phyloP scores from a whole-genome alignment of 2,888 invertebrate genomes.

The Acleris emargana region DNA sequence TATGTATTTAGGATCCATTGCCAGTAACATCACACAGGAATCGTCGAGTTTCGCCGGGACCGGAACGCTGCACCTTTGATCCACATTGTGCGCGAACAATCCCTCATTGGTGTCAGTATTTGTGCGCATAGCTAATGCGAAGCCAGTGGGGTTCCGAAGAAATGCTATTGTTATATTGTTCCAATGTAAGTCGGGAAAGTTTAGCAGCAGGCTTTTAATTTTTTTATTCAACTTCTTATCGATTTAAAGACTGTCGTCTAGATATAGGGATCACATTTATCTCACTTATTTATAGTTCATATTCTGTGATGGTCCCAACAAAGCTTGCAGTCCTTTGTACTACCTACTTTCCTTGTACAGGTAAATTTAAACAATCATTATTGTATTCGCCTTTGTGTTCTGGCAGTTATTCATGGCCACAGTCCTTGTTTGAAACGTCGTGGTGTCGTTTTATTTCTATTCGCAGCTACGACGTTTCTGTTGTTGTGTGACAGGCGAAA shows the following conservation, averaged over 20 bases:
- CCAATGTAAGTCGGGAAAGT: slow-evolving; percentile 1
- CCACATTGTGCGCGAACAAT: slow-evolving; percentile 20
- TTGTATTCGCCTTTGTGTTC: slow-evolving; percentile 2
- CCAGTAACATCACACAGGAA: not conserved
- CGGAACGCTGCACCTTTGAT: slow-evolving; percentile 18
- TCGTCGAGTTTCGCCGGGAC: not conserved
- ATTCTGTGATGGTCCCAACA: not conserved
- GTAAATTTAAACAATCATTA: slow-evolving; percentile 2
- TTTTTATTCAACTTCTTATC: not conserved
- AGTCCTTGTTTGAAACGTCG: slow-evolving; percentile 3
- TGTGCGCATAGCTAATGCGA: slow-evolving; percentile 22
- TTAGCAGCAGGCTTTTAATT: not conserved
- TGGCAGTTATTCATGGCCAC: not conserved
- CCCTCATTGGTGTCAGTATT: slow-evolving; percentile 8
- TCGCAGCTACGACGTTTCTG: not conserved
- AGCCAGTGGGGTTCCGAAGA: slow-evolving; percentile 1
- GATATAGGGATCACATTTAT: not conserved
- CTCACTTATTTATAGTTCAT: not conserved
- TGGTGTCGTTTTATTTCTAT: slow-evolving; percentile 2
- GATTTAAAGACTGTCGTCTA: not conserved
- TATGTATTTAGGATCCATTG: not conserved
- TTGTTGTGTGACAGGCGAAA: slow-evolving; percentile 1
- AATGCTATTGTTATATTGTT: slow-evolving; percentile 11
- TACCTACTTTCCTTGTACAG: not conserved
- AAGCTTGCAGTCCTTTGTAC: not conserved